Evolutionary conservation across 2,113 vertebrate species (phyloP).

Genomic region (Syngnathoides biaculeatus): DNA sequence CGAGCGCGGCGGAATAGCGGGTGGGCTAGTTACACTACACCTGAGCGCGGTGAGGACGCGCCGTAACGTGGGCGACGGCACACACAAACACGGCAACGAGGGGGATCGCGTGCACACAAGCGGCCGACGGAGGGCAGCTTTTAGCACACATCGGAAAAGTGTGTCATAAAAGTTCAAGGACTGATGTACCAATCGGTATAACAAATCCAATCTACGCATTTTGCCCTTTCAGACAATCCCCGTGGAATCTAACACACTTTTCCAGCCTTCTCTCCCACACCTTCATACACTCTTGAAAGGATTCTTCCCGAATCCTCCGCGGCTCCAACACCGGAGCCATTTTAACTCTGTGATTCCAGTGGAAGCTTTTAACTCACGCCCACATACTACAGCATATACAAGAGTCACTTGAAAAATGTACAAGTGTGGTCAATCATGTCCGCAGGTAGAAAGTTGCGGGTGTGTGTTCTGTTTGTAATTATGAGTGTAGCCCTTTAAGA

Average conservation of each 20-base stretch:
- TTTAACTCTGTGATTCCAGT: too few relatives aligned
- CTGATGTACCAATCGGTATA: not conserved
- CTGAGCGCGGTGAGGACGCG: constrained; percentile 46
- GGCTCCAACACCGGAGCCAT: not conserved
- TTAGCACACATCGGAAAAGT: not conserved
- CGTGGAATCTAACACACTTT: not conserved
- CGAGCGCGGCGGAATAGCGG: constrained; percentile 53
- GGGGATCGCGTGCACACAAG: constrained; percentile 41
- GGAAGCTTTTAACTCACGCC: too few relatives aligned
- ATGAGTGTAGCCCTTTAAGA: too few relatives aligned
- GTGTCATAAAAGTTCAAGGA: not conserved
- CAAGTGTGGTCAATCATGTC: too few relatives aligned
- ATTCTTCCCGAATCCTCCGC: not conserved
- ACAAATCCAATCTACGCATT: not conserved
- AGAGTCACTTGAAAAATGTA: too few relatives aligned
- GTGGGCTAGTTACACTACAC: constrained; percentile 57
- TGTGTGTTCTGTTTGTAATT: too few relatives aligned
- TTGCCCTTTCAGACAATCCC: not conserved
- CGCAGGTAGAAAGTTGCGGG: too few relatives aligned
- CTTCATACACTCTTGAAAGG: not conserved
- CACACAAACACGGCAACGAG: constrained; percentile 67
- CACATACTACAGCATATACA: too few relatives aligned
- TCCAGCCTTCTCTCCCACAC: not conserved
- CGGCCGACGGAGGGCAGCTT: not conserved
- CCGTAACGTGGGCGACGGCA: constrained; percentile 50